A percentile compares a stretch with the other conserved stretches of the same genome.
Evolutionary conservation across 1,140 invertebrate genomes (phyloP).

Genomic region (Drosophila busckii): DNA sequence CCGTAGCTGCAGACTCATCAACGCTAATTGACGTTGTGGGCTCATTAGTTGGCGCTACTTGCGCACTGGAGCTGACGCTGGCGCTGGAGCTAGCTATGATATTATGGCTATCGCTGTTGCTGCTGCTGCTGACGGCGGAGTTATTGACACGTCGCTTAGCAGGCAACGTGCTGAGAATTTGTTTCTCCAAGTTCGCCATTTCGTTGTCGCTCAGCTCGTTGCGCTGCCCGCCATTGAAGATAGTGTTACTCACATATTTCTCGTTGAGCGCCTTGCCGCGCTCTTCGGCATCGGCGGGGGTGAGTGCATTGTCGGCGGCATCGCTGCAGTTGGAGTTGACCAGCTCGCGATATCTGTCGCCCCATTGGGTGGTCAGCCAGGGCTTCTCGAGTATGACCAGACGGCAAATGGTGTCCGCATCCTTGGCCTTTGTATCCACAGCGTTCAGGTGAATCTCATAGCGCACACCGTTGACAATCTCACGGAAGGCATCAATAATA

Average conservation of each 20-base stretch:
- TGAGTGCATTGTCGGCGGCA: conserved; percentile 35
- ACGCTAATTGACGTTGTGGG: conserved; percentile 55
- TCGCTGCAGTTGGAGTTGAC: conserved; percentile 67
- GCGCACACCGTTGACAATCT: conserved; percentile 73
- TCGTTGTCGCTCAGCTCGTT: conserved; percentile 66
- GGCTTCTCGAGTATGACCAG: conserved; percentile 74
- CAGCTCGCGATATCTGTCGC: conserved; percentile 68
- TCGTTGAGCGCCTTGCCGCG: conserved; percentile 47
- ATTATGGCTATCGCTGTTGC: no score
- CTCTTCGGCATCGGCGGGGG: conserved; percentile 25
- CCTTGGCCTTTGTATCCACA: conserved; percentile 54
- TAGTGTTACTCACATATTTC: conserved; percentile 68
- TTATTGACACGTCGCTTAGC: conserved; percentile 31
- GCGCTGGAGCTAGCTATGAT: conserved; percentile 4
- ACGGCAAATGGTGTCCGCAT: conserved; percentile 62
- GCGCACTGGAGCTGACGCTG: conserved; percentile 4
- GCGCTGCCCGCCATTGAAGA: conserved; percentile 71
- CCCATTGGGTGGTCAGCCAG: conserved; percentile 73
- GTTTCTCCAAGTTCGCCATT: conserved; percentile 64
- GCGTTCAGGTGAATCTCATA: conserved; percentile 73
- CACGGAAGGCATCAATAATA: conserved; percentile 69
- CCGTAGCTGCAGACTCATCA: conserved; percentile 53
- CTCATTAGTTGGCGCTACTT: conserved; percentile 54
- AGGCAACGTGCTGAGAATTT: conserved; percentile 51
- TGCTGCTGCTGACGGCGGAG: conserved; percentile 2